Base-by-base conservation (phyloP, 2,797 vertebrate genomes). In the Dicrostonyx torquatus region DNA sequence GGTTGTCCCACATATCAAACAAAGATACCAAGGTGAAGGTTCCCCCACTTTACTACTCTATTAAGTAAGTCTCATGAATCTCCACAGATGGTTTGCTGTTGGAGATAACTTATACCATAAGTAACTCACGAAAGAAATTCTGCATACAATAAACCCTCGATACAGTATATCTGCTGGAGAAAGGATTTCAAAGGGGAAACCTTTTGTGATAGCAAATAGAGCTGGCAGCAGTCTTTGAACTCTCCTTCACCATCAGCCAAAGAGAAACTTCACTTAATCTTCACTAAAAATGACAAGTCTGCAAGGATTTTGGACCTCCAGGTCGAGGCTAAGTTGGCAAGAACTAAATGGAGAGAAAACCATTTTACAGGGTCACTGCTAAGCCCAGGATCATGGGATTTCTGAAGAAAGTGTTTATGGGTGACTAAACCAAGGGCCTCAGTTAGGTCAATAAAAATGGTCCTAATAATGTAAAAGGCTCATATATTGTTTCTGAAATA, bases 201-300 rank as follows among this genome's bases (percentile, higher is more conserved):
- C 48, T 94, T 93, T 77, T 90, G 77, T 94, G 90, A 92, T 88
- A 90, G 87, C 37, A 95, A 95, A 95, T 88, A 91, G 77, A 90
- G 37, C 95, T 92, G 90, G 82, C 62, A 64, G 62, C 48, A 95
- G 95, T 95, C 96, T 96, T 95, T 96, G 96, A 97, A 97, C 94
- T 97, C 90, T 97, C 96, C 96, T 97, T 97, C 96, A 95, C 94
- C 92, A 96, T 91, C 77, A 97, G 90, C 90, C 55, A 96, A 95
- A 85, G 77, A 93, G 85, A 96, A 50, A 68, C 85, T 95, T 94
- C 93, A 90, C 92, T 97, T 96, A 97, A 95, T 96, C 90, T 97
- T 96, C 92, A 97, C 48, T 96, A 95, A 95, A 97, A 93, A 90
- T 96, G 97, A 96, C 85, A 94, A 93, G 87, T 95, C 85, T 94